Conservation (phyloP, 2,113 vertebrate genomes). For the Physeter macrocephalus region DNA sequence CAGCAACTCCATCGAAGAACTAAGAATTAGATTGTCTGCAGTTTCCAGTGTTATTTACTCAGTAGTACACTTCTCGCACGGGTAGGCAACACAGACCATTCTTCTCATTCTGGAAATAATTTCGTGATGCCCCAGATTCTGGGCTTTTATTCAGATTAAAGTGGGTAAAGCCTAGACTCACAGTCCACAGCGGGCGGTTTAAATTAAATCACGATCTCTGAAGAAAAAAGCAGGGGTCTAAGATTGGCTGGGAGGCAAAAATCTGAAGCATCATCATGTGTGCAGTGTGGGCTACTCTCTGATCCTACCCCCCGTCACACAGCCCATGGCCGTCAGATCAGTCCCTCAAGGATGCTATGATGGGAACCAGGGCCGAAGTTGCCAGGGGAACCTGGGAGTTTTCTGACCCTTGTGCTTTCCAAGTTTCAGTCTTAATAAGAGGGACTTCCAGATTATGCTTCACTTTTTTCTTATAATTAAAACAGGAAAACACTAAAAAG, state of each 20-base stretch:
- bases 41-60: not conserved
- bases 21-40: not conserved
- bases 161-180: not conserved
- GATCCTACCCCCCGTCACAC: fast-evolving
- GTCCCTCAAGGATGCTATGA: not conserved
- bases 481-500: not conserved
- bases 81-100: not conserved
- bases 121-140: not conserved
- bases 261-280: no score
- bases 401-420: not conserved
- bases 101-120: not conserved
- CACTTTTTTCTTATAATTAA: not conserved
- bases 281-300: not conserved
- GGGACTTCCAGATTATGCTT: not conserved
- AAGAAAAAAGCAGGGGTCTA: not conserved
- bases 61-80: not conserved
- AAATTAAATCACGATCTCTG: not conserved
- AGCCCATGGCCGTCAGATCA: not conserved
- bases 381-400: not conserved
- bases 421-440: not conserved
- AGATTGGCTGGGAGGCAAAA: not conserved
- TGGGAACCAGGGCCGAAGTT: not conserved
- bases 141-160: not conserved
- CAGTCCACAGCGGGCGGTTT: not conserved
- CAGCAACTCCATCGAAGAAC: not conserved